phyloP scores from a whole-genome alignment of 2,797 vertebrate species.

The Leucoraja ocellata region DNA sequence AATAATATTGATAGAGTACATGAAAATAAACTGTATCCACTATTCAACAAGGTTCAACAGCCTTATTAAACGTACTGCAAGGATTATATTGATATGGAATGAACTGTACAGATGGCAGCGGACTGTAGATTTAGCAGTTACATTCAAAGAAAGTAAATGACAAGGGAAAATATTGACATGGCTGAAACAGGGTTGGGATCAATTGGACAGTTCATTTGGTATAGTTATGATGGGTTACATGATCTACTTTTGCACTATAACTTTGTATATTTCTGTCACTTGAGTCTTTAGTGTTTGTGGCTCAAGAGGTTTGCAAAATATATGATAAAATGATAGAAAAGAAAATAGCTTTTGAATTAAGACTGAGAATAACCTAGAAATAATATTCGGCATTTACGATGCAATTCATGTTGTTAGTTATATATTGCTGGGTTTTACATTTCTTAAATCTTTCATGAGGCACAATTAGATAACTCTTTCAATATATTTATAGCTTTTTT shows the following conservation, averaged over 20 bases:
- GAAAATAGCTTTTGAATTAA: neutral
- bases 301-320: neutral
- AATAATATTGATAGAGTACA: neutral
- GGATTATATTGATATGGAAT: neutral
- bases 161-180: neutral
- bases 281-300: neutral
- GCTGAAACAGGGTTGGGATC: neutral
- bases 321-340: neutral
- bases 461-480: too few relatives aligned
- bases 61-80: neutral
- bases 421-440: neutral
- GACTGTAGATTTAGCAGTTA: neutral
- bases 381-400: neutral
- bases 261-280: too few relatives aligned
- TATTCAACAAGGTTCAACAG: neutral
- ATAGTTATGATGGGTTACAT: too few relatives aligned
- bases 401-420: neutral
- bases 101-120: neutral
- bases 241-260: too few relatives aligned
- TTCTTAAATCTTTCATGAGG: neutral
- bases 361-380: neutral
- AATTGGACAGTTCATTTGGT: neutral
- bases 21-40: neutral
- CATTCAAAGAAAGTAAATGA: neutral
- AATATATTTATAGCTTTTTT: neutral